Evolutionary conservation across 2,797 vertebrate species (phyloP).

Genomic region (Gymnothorax javanicus): DNA sequence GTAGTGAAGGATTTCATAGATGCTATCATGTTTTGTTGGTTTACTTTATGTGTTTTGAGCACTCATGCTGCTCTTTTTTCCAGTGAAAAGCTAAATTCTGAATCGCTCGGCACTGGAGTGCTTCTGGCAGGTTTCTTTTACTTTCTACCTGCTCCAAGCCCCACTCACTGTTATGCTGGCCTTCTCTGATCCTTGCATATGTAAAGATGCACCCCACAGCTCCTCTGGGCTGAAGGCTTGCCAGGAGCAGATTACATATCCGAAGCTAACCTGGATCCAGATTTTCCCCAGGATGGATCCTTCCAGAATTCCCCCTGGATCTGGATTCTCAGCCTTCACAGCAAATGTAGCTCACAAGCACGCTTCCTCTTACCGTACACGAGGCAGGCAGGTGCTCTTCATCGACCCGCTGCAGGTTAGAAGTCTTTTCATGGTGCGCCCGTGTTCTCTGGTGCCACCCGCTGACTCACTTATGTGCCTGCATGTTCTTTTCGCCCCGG

Average conservation of each 20-base stretch:
- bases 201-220: neutral
- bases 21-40: neutral
- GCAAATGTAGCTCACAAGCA: too few species aligned
- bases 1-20: neutral
- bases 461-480: neutral
- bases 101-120: neutral
- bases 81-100: neutral
- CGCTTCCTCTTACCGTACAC: neutral
- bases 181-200: neutral
- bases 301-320: neutral
- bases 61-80: neutral
- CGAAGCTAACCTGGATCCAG: neutral
- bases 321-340: too few species aligned
- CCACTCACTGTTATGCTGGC: neutral
- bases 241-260: neutral
- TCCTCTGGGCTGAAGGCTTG: neutral
- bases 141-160: neutral
- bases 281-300: neutral
- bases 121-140: neutral
- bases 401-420: neutral
- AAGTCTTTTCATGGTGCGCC: neutral
- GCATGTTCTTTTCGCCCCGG: neutral
- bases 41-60: neutral
- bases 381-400: neutral
- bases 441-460: neutral